Conservation (phyloP, 2,888 invertebrate genomes). For the Dryobota labecula region DNA sequence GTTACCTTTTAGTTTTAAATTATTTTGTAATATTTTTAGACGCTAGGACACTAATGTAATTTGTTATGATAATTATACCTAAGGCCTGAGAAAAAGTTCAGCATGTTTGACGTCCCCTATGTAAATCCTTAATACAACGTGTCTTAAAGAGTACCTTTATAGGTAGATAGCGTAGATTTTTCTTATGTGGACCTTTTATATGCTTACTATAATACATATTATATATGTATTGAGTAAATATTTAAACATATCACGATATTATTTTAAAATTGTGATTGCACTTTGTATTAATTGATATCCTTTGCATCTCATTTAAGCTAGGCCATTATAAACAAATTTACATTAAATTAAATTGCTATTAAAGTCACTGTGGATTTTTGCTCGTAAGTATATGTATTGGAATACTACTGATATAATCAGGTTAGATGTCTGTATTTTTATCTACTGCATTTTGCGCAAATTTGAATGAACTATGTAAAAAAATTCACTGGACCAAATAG, state of each 20-base stretch:
- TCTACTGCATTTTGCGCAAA: conserved; percentile 51
- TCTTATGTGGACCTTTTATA: conserved; percentile 70
- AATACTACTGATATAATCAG: conserved; percentile 62
- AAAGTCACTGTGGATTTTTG: conserved; percentile 59
- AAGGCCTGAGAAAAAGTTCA: conserved; percentile 88
- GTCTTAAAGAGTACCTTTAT: conserved; percentile 89
- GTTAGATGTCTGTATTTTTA: conserved; percentile 57
- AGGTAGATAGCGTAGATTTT: conserved; percentile 79
- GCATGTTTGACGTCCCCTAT: conserved; percentile 76
- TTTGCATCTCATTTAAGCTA: conserved; percentile 61
- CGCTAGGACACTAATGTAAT: conserved; percentile 85
- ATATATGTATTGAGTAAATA: conserved; percentile 76
- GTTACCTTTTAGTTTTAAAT: conserved; percentile 90
- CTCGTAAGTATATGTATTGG: conserved; percentile 49
- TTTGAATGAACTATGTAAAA: conserved; percentile 49
- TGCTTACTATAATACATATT: conserved; percentile 74
- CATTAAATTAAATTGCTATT: conserved; percentile 59
- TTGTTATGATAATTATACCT: conserved; percentile 83
- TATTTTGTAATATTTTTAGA: conserved; percentile 85
- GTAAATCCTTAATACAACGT: conserved; percentile 81
- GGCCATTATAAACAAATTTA: conserved; percentile 58
- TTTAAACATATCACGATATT: conserved; percentile 75
- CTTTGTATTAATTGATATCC: conserved; percentile 59
- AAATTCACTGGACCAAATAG: conserved; percentile 66
- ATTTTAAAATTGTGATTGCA: conserved; percentile 64